Percentiles rank a stretch among this genome's conserved stretches.
phyloP scores from a whole-genome alignment of 2,113 vertebrate genomes.

The Sebastes schlegelii region DNA sequence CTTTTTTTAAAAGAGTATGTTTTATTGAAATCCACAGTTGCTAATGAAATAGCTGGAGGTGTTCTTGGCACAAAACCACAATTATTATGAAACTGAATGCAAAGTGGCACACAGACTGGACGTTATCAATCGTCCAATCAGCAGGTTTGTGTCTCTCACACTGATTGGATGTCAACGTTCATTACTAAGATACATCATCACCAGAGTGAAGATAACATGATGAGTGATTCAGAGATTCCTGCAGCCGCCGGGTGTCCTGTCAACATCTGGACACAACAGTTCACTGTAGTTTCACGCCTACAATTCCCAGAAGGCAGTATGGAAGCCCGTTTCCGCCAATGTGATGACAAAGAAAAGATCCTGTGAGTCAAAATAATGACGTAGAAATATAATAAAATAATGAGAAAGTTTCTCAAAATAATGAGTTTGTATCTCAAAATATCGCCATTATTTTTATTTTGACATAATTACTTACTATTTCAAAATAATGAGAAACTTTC shows the following conservation, averaged over 20 bases:
- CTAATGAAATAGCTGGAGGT: constrained; percentile 3
- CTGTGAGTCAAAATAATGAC: too few relatives aligned
- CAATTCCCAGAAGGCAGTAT: neutral
- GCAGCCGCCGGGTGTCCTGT: too few relatives aligned
- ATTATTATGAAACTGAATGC: neutral
- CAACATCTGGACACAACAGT: neutral
- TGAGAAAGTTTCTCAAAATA: too few relatives aligned
- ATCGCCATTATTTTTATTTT: too few relatives aligned
- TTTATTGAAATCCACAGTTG: constrained; percentile 34
- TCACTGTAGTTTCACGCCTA: neutral
- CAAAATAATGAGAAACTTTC: too few relatives aligned
- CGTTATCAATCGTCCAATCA: neutral
- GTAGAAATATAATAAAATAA: too few relatives aligned
- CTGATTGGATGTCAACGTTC: neutral
- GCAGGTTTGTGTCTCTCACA: constrained; percentile 11
- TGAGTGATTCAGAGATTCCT: constrained; percentile 34
- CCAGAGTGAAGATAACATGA: constrained; percentile 56
- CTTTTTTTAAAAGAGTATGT: neutral
- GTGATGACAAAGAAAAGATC: too few relatives aligned
- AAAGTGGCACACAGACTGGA: neutral
- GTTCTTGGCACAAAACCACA: constrained; percentile 12
- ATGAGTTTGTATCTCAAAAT: too few relatives aligned
- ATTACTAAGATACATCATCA: constrained; percentile 48
- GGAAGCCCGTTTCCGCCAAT: too few relatives aligned
- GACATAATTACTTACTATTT: too few relatives aligned